Conservation (phyloP, 2,888 invertebrate genomes). For the Lucinisca nassula region DNA sequence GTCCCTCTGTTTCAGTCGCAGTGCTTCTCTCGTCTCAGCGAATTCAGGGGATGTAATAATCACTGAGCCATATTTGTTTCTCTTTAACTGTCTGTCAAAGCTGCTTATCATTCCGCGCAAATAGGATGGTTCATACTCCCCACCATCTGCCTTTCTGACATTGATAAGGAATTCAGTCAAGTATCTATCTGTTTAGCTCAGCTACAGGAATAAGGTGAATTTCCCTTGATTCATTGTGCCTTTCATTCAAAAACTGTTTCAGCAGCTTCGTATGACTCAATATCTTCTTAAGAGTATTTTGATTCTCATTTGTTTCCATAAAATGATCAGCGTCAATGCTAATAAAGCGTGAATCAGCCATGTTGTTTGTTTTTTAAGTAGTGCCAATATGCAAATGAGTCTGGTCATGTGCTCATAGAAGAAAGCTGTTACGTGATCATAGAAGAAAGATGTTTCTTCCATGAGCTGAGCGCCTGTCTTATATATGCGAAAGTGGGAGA, state of each 20-base stretch:
- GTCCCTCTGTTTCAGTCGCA: neutral
- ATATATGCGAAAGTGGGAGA: neutral
- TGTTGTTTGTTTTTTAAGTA: neutral
- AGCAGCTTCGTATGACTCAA: neutral
- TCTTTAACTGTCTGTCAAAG: neutral
- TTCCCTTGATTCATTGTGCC: neutral
- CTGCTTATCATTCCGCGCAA: neutral
- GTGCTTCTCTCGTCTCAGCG: neutral
- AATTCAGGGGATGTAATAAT: neutral
- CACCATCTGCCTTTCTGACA: neutral
- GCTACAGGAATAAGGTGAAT: neutral
- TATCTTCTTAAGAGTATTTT: slow-evolving; percentile 7
- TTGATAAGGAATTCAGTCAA: neutral
- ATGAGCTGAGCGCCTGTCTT: neutral
- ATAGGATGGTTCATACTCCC: neutral
- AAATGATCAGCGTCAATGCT: neutral
- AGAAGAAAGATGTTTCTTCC: neutral
- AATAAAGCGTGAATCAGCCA: neutral
- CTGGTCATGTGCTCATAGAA: neutral
- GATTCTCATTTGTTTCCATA: neutral
- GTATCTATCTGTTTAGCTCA: neutral
- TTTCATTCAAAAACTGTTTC: neutral
- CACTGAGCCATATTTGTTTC: neutral
- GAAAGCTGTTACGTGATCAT: no score
- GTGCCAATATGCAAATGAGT: neutral